A percentile compares a stretch with the other conserved stretches of the same genome.
Evolutionary conservation across 2,888 invertebrate species (phyloP).

Genomic region (Diarsia rubi): DNA sequence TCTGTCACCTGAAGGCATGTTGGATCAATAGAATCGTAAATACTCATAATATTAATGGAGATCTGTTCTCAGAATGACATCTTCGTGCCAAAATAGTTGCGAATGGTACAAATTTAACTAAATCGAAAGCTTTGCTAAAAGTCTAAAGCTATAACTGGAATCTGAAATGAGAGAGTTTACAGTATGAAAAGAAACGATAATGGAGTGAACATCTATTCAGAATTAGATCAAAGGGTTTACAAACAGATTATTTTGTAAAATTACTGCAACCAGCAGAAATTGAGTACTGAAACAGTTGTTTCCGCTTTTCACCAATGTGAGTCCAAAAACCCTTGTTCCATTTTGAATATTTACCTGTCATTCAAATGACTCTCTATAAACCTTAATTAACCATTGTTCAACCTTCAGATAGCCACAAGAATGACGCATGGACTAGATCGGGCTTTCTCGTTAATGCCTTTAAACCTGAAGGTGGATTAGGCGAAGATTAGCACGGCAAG

Average conservation of each 20-base stretch:
- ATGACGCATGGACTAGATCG: slow-evolving; percentile 67
- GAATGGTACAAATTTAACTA: neutral
- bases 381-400: slow-evolving; percentile 67
- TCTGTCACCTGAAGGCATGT: slow-evolving; percentile 10
- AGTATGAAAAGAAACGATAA: neutral
- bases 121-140: neutral
- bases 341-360: slow-evolving; percentile 53
- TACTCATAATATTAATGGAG: slow-evolving; percentile 13
- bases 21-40: slow-evolving; percentile 36
- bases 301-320: neutral
- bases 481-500: slow-evolving; percentile 66
- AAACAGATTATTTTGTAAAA: neutral
- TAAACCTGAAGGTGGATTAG: slow-evolving; percentile 71
- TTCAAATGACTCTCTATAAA: slow-evolving; percentile 69
- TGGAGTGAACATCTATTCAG: neutral
- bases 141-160: neutral
- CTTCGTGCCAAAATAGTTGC: slow-evolving; percentile 33
- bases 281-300: neutral
- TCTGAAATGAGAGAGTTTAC: neutral
- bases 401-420: slow-evolving; percentile 69
- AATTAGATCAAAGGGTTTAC: neutral
- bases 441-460: slow-evolving; percentile 76
- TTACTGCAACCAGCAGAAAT: neutral
- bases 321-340: slow-evolving; percentile 50
- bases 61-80: slow-evolving; percentile 8